These are phyloP conservation scores for Chloropsis hardwickii DNA, from an alignment of 2,113 vertebrate genomes.

Conservation along the genomic window DNA sequence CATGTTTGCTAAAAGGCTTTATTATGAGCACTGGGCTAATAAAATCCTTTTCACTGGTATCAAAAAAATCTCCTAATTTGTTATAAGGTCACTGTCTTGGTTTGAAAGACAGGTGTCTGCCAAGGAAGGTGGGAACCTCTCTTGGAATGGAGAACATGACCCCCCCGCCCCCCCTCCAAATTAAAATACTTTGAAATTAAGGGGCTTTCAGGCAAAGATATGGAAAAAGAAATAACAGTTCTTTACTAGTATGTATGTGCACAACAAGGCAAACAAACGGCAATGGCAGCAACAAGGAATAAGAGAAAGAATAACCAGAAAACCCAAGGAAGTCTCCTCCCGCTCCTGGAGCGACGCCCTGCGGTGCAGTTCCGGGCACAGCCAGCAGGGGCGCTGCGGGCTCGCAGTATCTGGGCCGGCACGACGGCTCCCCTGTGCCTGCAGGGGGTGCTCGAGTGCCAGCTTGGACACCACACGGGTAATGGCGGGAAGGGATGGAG, in stretches of 20 bases:
- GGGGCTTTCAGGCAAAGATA: not conserved
- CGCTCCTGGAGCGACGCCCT: rapidly evolving
- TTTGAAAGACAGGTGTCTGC: not conserved
- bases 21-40: not conserved
- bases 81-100: not conserved
- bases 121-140: not conserved
- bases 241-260: not conserved
- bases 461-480: rapidly evolving
- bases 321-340: rapidly evolving
- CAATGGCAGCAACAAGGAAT: not conserved
- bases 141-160: not conserved
- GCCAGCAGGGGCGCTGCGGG: not conserved
- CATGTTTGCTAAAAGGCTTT: not conserved
- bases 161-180: rapidly evolving
- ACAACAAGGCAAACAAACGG: not conserved
- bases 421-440: not conserved
- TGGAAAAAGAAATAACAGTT: not conserved
- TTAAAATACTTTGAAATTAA: not conserved
- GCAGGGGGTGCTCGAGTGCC: not conserved
- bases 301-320: no score
- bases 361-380: rapidly evolving
- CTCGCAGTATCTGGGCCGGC: not conserved
- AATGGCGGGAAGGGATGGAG: not conserved
- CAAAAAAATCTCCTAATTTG: not conserved
- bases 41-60: not conserved